phyloP scores from a whole-genome alignment of 1,140 invertebrate genomes.

The Sogatella furcifera region DNA sequence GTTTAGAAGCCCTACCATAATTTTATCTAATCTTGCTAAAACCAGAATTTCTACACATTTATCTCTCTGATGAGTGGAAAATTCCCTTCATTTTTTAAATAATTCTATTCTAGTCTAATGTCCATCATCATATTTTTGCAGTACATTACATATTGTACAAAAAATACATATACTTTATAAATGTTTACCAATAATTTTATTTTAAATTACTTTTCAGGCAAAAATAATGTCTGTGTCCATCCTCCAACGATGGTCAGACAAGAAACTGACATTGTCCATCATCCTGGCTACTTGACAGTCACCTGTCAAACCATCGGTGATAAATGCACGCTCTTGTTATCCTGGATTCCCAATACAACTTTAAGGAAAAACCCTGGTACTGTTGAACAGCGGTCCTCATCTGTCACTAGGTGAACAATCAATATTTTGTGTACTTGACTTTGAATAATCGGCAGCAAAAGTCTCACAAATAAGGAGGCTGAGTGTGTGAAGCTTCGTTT shows the following conservation, averaged over 20 bases:
- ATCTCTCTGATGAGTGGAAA: background rate
- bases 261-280: slow-evolving; percentile 71
- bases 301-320: slow-evolving; percentile 64
- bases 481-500: too few species aligned
- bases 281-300: slow-evolving; percentile 84
- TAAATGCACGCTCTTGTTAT: slow-evolving; percentile 68
- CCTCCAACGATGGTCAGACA: slow-evolving; percentile 68
- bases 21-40: background rate
- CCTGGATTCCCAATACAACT: slow-evolving; percentile 88
- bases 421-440: too few species aligned
- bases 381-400: slow-evolving; percentile 42
- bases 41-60: background rate
- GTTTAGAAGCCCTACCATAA: too few species aligned
- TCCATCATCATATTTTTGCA: too few species aligned
- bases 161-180: too few species aligned
- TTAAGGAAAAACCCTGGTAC: slow-evolving; percentile 75
- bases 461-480: too few species aligned
- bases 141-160: too few species aligned
- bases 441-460: too few species aligned
- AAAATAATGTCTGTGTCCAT: slow-evolving; percentile 94
- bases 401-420: background rate
- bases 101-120: too few species aligned
- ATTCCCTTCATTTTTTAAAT: background rate
- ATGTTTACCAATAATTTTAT: too few species aligned
- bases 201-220: slow-evolving; percentile 26